These are phyloP conservation scores for Amblyopsis hoosieri DNA, from an alignment of 2,797 vertebrate genomes.

Conservation along the genomic window DNA sequence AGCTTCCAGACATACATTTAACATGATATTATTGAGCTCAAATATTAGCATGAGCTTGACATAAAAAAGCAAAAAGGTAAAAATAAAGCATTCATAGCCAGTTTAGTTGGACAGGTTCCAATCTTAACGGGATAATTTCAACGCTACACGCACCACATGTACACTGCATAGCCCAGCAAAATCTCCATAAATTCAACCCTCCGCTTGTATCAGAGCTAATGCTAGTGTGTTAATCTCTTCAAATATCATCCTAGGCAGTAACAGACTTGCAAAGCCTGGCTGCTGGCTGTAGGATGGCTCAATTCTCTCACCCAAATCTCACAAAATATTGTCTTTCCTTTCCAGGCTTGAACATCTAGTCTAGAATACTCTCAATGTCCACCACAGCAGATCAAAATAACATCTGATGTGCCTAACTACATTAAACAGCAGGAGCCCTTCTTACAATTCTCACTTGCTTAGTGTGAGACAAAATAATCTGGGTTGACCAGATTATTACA, in stretches of 20 bases:
- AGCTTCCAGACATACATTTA: conserved; percentile 49
- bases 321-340: conserved; percentile 61
- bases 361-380: conserved; percentile 39
- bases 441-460: conserved; percentile 12
- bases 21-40: conserved; percentile 57
- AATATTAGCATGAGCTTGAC: conserved; percentile 66
- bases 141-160: conserved; percentile 61
- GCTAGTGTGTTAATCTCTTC: conserved; percentile 80
- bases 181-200: conserved; percentile 85
- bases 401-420: conserved; percentile 38
- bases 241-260: conserved; percentile 79
- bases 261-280: conserved; percentile 78
- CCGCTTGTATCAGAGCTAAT: conserved; percentile 76
- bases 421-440: conserved; percentile 23
- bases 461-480: conserved; percentile 21
- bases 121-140: conserved; percentile 68
- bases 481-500: conserved; percentile 16
- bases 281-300: conserved; percentile 77
- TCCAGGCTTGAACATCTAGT: conserved; percentile 43
- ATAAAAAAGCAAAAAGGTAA: conserved; percentile 60
- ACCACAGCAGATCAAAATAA: conserved; percentile 39
- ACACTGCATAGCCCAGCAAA: conserved; percentile 62
- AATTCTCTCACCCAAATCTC: conserved; percentile 65
- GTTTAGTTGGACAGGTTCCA: conserved; percentile 69
- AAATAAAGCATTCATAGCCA: conserved; percentile 73